Base-by-base conservation (phyloP, 2,797 vertebrate species). In the Poeciliopsis paucimaculata region DNA sequence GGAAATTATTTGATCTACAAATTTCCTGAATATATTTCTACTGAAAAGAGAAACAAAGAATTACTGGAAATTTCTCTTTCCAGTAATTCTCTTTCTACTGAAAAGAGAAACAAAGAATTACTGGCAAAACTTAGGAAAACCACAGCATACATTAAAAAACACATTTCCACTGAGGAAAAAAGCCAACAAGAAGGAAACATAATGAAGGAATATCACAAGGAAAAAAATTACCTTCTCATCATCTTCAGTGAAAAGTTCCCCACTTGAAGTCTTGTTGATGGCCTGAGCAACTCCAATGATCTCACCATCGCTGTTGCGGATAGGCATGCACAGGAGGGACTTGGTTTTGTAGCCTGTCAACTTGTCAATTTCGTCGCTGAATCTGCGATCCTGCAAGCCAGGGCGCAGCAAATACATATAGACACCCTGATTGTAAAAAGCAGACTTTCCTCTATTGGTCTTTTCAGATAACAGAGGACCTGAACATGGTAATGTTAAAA, bases 301-400 rank as follows among this genome's bases (percentile, higher is more conserved):
- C 91, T 99, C 98, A 36, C 98, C 98, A 28, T 99, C 98, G 43
- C 98, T 99, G 95, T 96, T 99, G 88, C 93, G 94, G 86, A 99
- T 99, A 66, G 98, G 98, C 98, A 99, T 99, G 86, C 98, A 99
- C 90, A 99, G 47, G 57, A 99, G 95, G 0, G 98, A 99, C 93
- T 98, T 98, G 64, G 98, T 99, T 95, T 99, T 99, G 94, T 99
- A 99, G 45, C 98, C 98, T 16, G 98, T 99, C 85, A 99, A 90
- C 92, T 99, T 99, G 96, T 99, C 98, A 12, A 99, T 99, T 94
- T 99, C 98, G 81, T 99, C 97, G 86, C 98, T 99, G 96, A 99
- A 99, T 73, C 98, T 96, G 49, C 96, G 96, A 91, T 99, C 98
- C 98, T 99, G 93, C 72, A 90, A 81, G 75, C 73, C 83, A 5